Base-by-base conservation (phyloP, 1,140 invertebrate genomes). In the Neodiprion pinetum region DNA sequence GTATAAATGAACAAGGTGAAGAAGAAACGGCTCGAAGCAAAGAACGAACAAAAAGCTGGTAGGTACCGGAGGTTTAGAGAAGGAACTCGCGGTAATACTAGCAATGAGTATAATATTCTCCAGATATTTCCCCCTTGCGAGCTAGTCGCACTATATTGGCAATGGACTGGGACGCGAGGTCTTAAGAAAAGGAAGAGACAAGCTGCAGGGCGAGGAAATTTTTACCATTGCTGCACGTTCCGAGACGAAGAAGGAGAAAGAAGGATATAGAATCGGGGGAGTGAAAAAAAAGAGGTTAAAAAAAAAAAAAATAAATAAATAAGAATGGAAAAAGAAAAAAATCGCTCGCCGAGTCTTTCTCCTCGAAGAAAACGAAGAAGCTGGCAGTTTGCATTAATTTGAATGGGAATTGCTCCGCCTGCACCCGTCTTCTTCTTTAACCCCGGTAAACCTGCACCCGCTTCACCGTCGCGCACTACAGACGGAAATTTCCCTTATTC, bases 321-420 rank as follows among this genome's bases (percentile, higher is more conserved):
- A 73, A 65, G 48, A 74, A 77, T 23, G 75, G 48, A 72, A 47
- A 53, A 67, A 78, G 78, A 78, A 82, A 77, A 79, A 61, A 61
- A 61, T 61, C 77, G 78, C 78, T 76, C 77, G 79, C 78, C 78
- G 75, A 77, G 77, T 79, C 74, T 74, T 71, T 74, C 80, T 76
- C 76, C 80, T 40, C 28, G 28, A 40, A 78, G 69, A 47, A 68
- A 23, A 77, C 74, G 72, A 67, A 73, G 68, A 73, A 71, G 76
- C 28, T 40, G 28, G 76, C 75, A 77, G 80, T 82, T 83, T 83
- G 82, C 81, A 82, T 83, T 83, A 80, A 83, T 83, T 83, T 83
- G 82, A 82, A 82, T 82, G 78, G 78, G 80, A 82, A 82, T 81
- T 79, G 81, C 79, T 71, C 73, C 74, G 70, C 71, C 73, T 72